Percentiles rank a stretch among this genome's conserved stretches.
Evolutionary conservation across 2,888 invertebrate genomes (phyloP).

Genomic region (Yponomeuta plumbellus): DNA sequence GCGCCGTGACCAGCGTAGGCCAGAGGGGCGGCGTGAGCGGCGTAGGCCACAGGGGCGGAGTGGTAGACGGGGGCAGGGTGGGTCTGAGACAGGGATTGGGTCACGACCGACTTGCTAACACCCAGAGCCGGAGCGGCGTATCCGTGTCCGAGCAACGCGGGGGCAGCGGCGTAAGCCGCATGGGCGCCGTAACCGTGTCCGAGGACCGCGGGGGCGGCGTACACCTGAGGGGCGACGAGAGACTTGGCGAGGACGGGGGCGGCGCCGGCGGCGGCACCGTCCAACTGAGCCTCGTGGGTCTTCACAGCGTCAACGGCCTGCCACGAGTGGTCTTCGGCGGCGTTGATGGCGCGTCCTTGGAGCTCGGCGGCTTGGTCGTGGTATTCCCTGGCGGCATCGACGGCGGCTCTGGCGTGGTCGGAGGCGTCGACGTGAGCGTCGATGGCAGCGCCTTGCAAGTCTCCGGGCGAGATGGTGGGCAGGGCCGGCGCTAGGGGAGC

Average conservation of each 20-base stretch:
- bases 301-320: slow-evolving; percentile 64
- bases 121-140: slow-evolving; percentile 25
- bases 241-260: slow-evolving; percentile 66
- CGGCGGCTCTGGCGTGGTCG: slow-evolving; percentile 66
- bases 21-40: slow-evolving; percentile 18
- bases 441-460: slow-evolving; percentile 61
- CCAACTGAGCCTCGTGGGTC: slow-evolving; percentile 61
- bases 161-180: slow-evolving; percentile 23
- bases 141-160: slow-evolving; percentile 43
- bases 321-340: slow-evolving; percentile 69
- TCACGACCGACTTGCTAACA: slow-evolving; percentile 49
- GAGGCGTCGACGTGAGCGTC: slow-evolving; percentile 64
- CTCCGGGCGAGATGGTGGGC: slow-evolving; percentile 67
- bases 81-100: slow-evolving; percentile 57
- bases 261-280: slow-evolving; percentile 66
- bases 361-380: slow-evolving; percentile 68
- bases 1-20: slow-evolving; percentile 53
- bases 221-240: slow-evolving; percentile 52
- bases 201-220: slow-evolving; percentile 23
- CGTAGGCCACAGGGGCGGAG: slow-evolving; percentile 45
- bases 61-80: slow-evolving; percentile 55
- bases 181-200: slow-evolving; percentile 28
- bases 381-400: slow-evolving; percentile 59
- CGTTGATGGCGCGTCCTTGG: slow-evolving; percentile 66
- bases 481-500: slow-evolving; percentile 39